Evolutionary conservation across 2,113 vertebrate genomes (phyloP).

Genomic region (Sclerurus mexicanus): DNA sequence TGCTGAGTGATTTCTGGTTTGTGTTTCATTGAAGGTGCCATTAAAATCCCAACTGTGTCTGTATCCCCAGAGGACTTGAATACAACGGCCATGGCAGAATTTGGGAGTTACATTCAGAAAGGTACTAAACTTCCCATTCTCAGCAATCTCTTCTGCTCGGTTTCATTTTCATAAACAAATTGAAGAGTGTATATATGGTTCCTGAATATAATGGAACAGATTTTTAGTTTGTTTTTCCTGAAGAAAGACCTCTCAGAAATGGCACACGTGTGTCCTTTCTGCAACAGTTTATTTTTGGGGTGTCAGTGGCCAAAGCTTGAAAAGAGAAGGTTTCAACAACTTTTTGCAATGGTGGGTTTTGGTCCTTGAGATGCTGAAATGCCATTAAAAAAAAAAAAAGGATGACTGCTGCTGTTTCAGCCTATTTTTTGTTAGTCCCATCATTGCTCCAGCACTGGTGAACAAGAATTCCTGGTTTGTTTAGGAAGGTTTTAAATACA

Average conservation of each 20-base stretch:
- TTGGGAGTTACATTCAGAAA: slow-evolving; percentile 78
- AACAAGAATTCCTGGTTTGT: not conserved
- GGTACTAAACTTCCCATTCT: slow-evolving; percentile 68
- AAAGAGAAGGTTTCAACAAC: not conserved
- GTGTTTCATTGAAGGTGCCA: slow-evolving; percentile 74
- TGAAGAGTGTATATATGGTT: not conserved
- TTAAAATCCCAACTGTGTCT: slow-evolving; percentile 89
- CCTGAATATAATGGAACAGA: not conserved
- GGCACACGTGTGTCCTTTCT: accelerated
- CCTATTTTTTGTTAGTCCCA: not conserved
- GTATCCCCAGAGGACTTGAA: slow-evolving; percentile 73
- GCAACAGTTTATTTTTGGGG: not conserved
- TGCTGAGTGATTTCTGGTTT: not conserved
- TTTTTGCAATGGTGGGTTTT: not conserved
- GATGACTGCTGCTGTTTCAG: not conserved
- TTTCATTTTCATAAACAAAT: not conserved
- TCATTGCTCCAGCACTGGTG: not conserved
- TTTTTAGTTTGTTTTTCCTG: not conserved
- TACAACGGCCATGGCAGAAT: slow-evolving; percentile 83
- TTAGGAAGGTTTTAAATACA: not conserved
- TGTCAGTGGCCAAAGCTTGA: not conserved
- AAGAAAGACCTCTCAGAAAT: not conserved
- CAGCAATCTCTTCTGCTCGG: not conserved
- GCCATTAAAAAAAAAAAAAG: not conserved
- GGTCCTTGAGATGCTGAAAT: not conserved